Evolutionary conservation across 2,797 vertebrate species (phyloP).

Genomic region (Coluber constrictor): DNA sequence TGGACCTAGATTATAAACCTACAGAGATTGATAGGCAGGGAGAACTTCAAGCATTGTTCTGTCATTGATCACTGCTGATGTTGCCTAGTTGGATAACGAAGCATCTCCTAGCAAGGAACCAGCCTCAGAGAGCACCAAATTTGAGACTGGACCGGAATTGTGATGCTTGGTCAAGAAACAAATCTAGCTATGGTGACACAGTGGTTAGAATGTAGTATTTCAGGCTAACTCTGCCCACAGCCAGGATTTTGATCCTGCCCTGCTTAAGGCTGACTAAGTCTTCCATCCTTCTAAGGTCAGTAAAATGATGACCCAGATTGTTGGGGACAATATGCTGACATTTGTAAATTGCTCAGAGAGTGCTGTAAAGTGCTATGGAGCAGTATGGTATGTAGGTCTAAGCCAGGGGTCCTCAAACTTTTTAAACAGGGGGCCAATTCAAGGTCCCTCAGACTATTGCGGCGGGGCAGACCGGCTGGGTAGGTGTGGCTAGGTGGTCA

Average conservation of each 20-base stretch:
- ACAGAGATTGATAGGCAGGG: not conserved
- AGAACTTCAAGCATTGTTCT: not conserved
- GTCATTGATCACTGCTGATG: not conserved
- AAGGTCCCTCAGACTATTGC: too few relatives aligned
- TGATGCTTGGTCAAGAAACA: not conserved
- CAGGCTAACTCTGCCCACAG: not conserved
- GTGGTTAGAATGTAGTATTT: not conserved
- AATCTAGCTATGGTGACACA: not conserved
- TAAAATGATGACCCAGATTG: too few relatives aligned
- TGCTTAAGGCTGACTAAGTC: too few relatives aligned
- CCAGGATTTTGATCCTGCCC: not conserved
- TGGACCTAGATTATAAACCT: not conserved
- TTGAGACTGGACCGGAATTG: not conserved
- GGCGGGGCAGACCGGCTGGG: too few relatives aligned
- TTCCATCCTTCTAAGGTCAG: too few relatives aligned
- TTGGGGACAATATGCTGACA: not conserved
- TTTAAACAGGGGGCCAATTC: too few relatives aligned
- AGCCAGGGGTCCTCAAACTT: too few relatives aligned
- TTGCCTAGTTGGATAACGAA: not conserved
- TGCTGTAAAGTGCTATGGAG: not conserved
- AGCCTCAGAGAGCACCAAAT: not conserved
- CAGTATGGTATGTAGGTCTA: not conserved
- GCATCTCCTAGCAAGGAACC: not conserved
- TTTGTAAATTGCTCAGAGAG: not conserved
- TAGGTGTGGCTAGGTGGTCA: too few relatives aligned